These are phyloP conservation scores for Dysmachus trigonus DNA, from an alignment of 2,888 invertebrate genomes.

Conservation along the genomic window DNA sequence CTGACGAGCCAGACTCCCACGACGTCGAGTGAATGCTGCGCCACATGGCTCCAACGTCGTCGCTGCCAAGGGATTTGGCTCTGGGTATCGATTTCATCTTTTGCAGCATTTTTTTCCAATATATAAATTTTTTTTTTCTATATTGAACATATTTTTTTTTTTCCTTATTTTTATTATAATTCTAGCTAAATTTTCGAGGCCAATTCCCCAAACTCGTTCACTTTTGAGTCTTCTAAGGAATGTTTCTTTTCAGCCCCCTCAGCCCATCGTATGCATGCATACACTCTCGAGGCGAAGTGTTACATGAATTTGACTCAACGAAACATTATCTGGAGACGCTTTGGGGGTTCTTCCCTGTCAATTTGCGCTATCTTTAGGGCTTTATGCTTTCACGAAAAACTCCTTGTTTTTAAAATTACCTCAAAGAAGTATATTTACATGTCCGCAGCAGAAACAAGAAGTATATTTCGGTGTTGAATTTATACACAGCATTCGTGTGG, in stretches of 20 bases:
- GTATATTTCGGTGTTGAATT: background rate
- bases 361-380: background rate
- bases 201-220: background rate
- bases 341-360: background rate
- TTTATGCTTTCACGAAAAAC: background rate
- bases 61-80: background rate
- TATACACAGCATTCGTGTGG: background rate
- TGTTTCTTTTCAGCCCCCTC: background rate
- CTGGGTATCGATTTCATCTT: background rate
- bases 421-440: background rate
- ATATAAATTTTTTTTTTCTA: background rate
- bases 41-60: background rate
- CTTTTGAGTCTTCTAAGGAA: background rate
- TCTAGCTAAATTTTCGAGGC: background rate
- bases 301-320: background rate
- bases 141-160: background rate
- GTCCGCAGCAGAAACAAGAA: background rate
- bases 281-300: no score
- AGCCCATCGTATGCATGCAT: no score
- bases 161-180: background rate
- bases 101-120: background rate
- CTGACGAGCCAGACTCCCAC: background rate
- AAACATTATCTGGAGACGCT: background rate
- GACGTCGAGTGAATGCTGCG: background rate
- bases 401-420: background rate